Evolutionary conservation across 2,797 vertebrate genomes (phyloP), one percentile per base, ranked within the genome.

Genomic region (Clarias fuscus): DNA sequence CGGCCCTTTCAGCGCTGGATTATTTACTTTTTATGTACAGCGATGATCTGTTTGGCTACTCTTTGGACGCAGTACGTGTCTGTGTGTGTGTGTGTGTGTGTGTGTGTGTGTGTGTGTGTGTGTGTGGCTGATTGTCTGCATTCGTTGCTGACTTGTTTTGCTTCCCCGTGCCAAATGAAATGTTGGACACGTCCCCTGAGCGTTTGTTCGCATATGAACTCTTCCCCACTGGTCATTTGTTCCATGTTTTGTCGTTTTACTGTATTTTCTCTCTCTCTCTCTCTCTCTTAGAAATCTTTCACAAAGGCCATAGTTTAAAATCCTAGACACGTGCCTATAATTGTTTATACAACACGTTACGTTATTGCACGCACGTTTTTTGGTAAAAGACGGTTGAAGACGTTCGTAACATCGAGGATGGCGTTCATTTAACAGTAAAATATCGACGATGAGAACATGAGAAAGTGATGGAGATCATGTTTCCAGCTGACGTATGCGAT

Each of bases 101-200:
- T 30, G 75, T 11, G 77, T 40, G 77, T 43, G 59, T 61, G 30
- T 62, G 76, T 33, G 75, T 22, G n/a, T 24, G 18, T 37, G 53
- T 22, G 53, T 14, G 48, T 2, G 7, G 13, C 48, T 37, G 58
- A 40, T 79, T 79, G 20, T 67, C 56, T 76, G 40, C 22, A 56
- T 72, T 81, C n/a, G 53, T 85, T 59, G 27, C 30, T 43, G 61
- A 43, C 48, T 87, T 27, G 37, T 79, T 86, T 91, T 92, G 92
- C 92, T 93, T 92, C 85, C 75, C 86, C 62, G 89, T 88, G 91
- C 91, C 93, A 93, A 92, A 91, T 85, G 88, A 92, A 93, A 93
- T 90, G 90, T 90, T 92, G 90, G 89, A 91, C 85, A 90, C 86
- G 84, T 91, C 88, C 90, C 70, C 76, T 75, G 80, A 82, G 82